These are phyloP conservation scores for Numenius phaeopus DNA, from an alignment of 2,797 vertebrate species.

Conservation along the genomic window DNA sequence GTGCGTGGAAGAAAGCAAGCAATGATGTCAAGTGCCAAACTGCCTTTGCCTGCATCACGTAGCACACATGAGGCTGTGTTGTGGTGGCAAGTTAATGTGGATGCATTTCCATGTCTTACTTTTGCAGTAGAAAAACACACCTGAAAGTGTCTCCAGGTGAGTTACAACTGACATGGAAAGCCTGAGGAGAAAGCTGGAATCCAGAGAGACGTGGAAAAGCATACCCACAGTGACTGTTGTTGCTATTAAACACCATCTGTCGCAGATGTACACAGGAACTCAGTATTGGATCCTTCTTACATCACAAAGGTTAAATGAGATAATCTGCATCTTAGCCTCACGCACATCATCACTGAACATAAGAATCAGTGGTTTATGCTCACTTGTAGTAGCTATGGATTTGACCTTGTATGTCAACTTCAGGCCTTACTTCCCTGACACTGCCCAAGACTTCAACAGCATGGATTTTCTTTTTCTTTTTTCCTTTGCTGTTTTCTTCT, in stretches of 20 bases:
- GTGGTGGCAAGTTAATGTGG: neutral
- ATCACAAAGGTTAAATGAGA: constrained; percentile 7
- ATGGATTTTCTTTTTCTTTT: neutral
- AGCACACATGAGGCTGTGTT: accelerated
- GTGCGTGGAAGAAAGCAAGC: neutral
- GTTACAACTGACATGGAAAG: neutral
- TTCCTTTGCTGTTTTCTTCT: neutral
- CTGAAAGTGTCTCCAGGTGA: neutral
- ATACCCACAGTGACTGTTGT: neutral
- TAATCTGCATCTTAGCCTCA: neutral
- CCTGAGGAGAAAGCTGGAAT: neutral
- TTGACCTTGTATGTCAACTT: neutral
- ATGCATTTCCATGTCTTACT: neutral
- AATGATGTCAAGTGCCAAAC: neutral
- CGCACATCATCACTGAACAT: accelerated
- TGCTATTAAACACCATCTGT: constrained; percentile 41
- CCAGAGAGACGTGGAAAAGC: neutral
- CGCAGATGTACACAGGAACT: neutral
- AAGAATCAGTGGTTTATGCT: neutral
- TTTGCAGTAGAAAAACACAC: neutral
- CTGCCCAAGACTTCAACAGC: neutral
- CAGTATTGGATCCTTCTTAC: neutral
- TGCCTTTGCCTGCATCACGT: neutral
- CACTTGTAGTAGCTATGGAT: neutral
- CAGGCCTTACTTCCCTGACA: neutral